Base-by-base conservation (phyloP, 2,797 vertebrate genomes). In the Lophotriccus pileatus region DNA sequence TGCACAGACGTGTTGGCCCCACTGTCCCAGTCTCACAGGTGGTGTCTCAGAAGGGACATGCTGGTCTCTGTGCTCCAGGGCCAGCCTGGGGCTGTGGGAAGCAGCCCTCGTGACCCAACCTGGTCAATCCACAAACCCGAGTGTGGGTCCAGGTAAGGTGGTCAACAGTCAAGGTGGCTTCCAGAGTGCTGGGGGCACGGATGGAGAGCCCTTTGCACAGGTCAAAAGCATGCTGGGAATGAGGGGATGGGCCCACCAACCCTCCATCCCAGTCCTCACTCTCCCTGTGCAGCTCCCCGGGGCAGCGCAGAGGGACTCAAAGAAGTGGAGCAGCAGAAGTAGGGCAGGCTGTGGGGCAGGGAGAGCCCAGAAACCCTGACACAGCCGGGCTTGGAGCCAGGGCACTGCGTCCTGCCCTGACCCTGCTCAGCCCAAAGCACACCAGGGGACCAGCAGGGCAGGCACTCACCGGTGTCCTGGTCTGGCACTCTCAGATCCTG, bases 301-400 rank as follows among this genome's bases (percentile, higher is more conserved):
- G 73, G 24, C 0, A 0, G 46, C 6, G 5, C 34, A 0, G 2
- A 41, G 24, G 52, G 69, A 13, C 47, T 2, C 0, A 22, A 62
- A 56, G 23, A 32, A 46, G 49, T 2, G 1, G 36, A 63, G 44
- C 70, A 60, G 2, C 55, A 64, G 28, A 56, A 78, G 28, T 3
- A 24, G 87, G 77, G 56, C 68, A 73, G 44, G 6, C 58, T 22
- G 3, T 53, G 84, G 69, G 81, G 66, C 75, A 70, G 75, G 84
- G 67, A 39, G 27, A n/a, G 56, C 49, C 63, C 77, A 39, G 7
- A 36, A 67, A 7, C 60, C 64, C 60, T 92, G 86, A 56, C 80
- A 19, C 28, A 28, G 68, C 64, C 13, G 64, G 86, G 76, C 73
- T 67, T 0, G 6, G 9, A 60, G 60, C 66, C 94, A 88, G 83